A percentile compares a stretch with the other conserved stretches of the same genome.
Conservation (phyloP, 2,888 invertebrate species). For the Biston betularia region DNA sequence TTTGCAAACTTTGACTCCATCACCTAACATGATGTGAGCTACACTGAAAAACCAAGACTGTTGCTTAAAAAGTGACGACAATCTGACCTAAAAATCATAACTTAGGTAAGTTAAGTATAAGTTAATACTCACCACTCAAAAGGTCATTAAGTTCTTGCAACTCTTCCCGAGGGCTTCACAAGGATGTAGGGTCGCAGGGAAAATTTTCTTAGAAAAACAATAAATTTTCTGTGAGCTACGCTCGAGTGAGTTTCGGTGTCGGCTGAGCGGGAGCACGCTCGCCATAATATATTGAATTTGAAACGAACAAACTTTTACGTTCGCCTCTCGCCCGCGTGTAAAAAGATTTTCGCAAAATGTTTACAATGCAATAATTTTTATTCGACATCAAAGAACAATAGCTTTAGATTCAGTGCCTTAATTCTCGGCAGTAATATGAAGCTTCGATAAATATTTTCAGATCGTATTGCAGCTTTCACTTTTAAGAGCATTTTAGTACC, state of each 20-base stretch:
- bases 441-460: constrained; percentile 12
- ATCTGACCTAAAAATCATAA: not conserved
- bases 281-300: constrained; percentile 86
- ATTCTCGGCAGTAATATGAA: constrained; percentile 31
- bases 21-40: no score
- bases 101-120: constrained; percentile 34
- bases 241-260: constrained; percentile 86
- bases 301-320: constrained; percentile 85
- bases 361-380: constrained; percentile 80
- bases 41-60: no score
- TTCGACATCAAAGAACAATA: constrained; percentile 60
- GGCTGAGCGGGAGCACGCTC: constrained; percentile 84
- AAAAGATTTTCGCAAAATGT: constrained; percentile 82
- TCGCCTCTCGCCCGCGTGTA: constrained; percentile 73
- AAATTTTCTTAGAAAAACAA: constrained; percentile 86
- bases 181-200: constrained; percentile 72
- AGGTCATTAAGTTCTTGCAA: constrained; percentile 75
- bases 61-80: not conserved
- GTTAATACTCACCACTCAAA: constrained; percentile 58
- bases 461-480: not conserved
- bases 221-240: constrained; percentile 84
- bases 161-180: constrained; percentile 67
- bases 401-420: constrained; percentile 45
- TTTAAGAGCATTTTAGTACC: not conserved
- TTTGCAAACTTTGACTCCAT: no score